Conservation (phyloP, 2,888 invertebrate species). For the Sipha maydis region DNA sequence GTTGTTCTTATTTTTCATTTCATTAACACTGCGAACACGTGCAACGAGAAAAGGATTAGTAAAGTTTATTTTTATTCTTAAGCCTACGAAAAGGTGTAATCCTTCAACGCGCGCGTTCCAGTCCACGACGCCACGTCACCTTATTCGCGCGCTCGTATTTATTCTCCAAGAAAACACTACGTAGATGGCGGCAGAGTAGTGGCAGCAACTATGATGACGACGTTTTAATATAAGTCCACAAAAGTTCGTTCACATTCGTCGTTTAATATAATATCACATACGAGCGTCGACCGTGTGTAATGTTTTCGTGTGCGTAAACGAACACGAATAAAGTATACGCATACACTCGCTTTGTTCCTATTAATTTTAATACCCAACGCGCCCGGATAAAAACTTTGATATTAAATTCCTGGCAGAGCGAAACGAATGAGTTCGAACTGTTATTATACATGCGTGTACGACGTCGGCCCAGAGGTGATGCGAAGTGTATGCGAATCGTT, state of each 20-base stretch:
- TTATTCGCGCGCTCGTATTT: too few species aligned
- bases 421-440: neutral
- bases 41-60: conserved; percentile 23
- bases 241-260: conserved; percentile 34
- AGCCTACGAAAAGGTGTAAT: neutral
- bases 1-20: neutral
- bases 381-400: conserved; percentile 34
- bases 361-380: conserved; percentile 41
- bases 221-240: conserved; percentile 48
- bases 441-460: neutral
- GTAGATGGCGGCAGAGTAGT: neutral
- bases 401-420: conserved; percentile 31
- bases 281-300: neutral
- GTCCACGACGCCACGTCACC: neutral
- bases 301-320: neutral
- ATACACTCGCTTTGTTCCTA: neutral
- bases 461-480: neutral
- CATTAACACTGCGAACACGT: conserved; percentile 3
- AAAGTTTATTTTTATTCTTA: neutral
- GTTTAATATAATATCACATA: neutral
- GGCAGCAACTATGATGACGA: neutral
- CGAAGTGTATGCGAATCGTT: neutral
- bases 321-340: neutral
- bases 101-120: neutral
- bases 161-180: neutral